Conservation (phyloP, 1,140 invertebrate species). For the Sesamia nonagrioides region DNA sequence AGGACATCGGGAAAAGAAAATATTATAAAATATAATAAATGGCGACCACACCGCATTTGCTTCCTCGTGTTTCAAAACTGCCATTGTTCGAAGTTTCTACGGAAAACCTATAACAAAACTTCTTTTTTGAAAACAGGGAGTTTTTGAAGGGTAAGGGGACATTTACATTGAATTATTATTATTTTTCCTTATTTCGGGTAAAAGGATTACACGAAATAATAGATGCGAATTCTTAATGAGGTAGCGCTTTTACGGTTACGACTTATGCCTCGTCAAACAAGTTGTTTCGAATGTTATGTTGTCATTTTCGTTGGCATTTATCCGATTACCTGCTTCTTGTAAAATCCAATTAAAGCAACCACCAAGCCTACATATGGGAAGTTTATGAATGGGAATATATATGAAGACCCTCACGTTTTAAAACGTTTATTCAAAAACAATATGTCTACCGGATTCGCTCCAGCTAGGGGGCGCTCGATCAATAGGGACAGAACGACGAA, state of each 20-base stretch:
- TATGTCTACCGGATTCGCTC: conserved; percentile 24
- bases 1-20: conserved; percentile 66
- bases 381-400: background rate
- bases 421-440: conserved; percentile 32
- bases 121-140: conserved; percentile 15
- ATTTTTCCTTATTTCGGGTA: conserved; percentile 15
- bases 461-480: conserved; percentile 60
- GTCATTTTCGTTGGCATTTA: conserved; percentile 9
- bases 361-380: background rate
- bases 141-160: background rate
- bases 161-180: conserved; percentile 37
- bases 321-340: background rate
- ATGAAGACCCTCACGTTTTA: conserved; percentile 16
- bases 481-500: conserved; percentile 72
- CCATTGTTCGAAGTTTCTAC: conserved; percentile 37
- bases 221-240: conserved; percentile 10
- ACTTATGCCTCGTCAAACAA: conserved; percentile 8
- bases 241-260: conserved; percentile 10
- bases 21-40: conserved; percentile 64
- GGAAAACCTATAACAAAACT: conserved; percentile 41
- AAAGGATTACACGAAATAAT: conserved; percentile 31
- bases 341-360: background rate
- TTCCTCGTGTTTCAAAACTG: conserved; percentile 39
- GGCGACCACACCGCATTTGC: conserved; percentile 43
- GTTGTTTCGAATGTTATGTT: background rate